phyloP scores from a whole-genome alignment of 2,797 vertebrate species.

The Melanotaenia pygmaea region DNA sequence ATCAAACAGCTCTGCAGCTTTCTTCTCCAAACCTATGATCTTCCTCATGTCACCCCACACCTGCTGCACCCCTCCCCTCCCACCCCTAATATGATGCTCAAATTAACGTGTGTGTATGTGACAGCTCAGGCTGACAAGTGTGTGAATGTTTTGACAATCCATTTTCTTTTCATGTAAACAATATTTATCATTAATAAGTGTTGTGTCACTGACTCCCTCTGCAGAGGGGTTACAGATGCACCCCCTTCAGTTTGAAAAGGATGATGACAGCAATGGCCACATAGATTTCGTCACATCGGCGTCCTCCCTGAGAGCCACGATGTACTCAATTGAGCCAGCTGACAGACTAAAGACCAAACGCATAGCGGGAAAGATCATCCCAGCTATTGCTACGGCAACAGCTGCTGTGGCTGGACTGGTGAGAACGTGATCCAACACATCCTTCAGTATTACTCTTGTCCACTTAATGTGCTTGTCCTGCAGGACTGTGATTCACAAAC shows the following conservation, averaged over 20 bases:
- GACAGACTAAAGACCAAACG: conserved; percentile 97
- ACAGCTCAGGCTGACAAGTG: too few relatives aligned
- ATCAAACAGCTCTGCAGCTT: too few relatives aligned
- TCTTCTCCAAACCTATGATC: too few relatives aligned
- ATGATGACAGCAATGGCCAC: conserved; percentile 93
- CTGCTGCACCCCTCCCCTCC: too few relatives aligned
- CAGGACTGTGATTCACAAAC: too few relatives aligned
- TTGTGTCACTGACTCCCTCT: neutral
- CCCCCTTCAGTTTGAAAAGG: conserved; percentile 93
- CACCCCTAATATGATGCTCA: too few relatives aligned
- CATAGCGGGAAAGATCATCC: conserved; percentile 98
- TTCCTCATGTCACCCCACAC: too few relatives aligned
- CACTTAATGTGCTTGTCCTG: too few relatives aligned
- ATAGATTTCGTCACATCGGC: conserved; percentile 94
- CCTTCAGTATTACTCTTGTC: neutral
- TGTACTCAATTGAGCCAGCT: conserved; percentile 95
- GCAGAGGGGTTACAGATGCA: conserved; percentile 89
- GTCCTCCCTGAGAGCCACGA: conserved; percentile 91
- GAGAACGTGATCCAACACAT: conserved; percentile 53
- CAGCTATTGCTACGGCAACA: conserved; percentile 97
- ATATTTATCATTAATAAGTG: neutral
- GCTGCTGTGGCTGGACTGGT: conserved; percentile 97
- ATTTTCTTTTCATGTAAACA: neutral
- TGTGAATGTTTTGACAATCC: neutral
- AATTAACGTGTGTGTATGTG: too few relatives aligned